Conservation (phyloP, 2,888 invertebrate species). For the Apotomis turbidana region DNA sequence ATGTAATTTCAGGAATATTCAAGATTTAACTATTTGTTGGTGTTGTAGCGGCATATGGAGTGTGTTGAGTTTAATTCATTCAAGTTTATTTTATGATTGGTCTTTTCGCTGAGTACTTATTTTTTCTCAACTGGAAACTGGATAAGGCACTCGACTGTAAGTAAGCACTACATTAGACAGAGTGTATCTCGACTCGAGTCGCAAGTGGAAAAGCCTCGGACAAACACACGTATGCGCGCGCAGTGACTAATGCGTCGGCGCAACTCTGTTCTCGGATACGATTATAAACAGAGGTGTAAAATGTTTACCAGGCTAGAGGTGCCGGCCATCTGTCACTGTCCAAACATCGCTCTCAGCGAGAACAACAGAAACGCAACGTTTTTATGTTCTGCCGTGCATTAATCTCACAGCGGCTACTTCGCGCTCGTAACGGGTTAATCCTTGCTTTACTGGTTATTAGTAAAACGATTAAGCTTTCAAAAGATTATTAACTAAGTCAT, state of each 20-base stretch:
- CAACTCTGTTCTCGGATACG: conserved; percentile 43
- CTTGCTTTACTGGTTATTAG: conserved; percentile 31
- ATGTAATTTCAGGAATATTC: no score
- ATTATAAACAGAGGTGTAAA: conserved; percentile 64
- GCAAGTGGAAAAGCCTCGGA: conserved; percentile 26
- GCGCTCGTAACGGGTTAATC: conserved; percentile 36
- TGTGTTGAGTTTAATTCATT: no score
- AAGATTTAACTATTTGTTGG: no score
- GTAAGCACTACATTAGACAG: not conserved
- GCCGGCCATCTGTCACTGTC: conserved; percentile 68
- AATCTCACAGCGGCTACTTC: conserved; percentile 38
- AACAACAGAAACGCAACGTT: conserved; percentile 49
- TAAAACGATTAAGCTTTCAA: conserved; percentile 32
- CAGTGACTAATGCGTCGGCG: conserved; percentile 47
- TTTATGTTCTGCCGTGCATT: conserved; percentile 43
- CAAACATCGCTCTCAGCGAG: conserved; percentile 54
- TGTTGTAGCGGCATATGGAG: not conserved
- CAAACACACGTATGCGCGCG: conserved; percentile 42
- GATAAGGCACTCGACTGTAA: no score
- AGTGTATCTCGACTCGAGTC: not conserved
- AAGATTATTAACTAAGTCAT: conserved; percentile 31
- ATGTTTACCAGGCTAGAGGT: conserved; percentile 67
- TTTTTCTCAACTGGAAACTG: not conserved
- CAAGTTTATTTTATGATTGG: no score
- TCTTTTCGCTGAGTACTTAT: no score